A percentile compares a stretch with the other conserved stretches of the same genome.
phyloP scores from a whole-genome alignment of 2,113 vertebrate genomes.

The Callionymus lyra region DNA sequence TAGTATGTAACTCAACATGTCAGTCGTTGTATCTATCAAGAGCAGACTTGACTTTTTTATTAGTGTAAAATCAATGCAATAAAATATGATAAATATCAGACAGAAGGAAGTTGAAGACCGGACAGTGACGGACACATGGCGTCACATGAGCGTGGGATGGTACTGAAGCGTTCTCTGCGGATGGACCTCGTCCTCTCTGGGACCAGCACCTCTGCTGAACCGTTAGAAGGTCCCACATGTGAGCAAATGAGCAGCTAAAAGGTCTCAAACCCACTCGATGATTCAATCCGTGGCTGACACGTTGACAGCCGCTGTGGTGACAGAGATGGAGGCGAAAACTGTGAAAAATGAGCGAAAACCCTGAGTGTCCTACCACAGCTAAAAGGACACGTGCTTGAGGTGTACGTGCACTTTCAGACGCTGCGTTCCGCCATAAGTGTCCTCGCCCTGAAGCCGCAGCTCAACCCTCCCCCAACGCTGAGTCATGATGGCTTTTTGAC shows the following conservation, averaged over 20 bases:
- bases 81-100: no score
- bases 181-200: no score
- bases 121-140: no score
- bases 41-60: no score
- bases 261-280: slow-evolving; percentile 25
- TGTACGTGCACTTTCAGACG: slow-evolving; percentile 5
- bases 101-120: no score
- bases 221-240: slow-evolving; percentile 14
- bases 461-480: slow-evolving; percentile 15
- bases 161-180: no score
- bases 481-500: slow-evolving; percentile 54
- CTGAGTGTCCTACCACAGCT: slow-evolving; percentile 39
- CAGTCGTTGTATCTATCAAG: no score
- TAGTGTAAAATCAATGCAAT: no score
- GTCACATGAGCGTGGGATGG: no score
- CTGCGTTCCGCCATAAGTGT: slow-evolving; percentile 7
- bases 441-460: slow-evolving; percentile 23
- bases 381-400: slow-evolving; percentile 20
- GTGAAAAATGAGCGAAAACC: slow-evolving; percentile 14
- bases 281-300: slow-evolving; percentile 11
- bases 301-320: slow-evolving; percentile 8
- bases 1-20: no score
- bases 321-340: slow-evolving; percentile 29
- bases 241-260: slow-evolving; percentile 12
- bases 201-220: no score